phyloP scores from a whole-genome alignment of 2,888 invertebrate species.

The Meliscaeva auricollis region DNA sequence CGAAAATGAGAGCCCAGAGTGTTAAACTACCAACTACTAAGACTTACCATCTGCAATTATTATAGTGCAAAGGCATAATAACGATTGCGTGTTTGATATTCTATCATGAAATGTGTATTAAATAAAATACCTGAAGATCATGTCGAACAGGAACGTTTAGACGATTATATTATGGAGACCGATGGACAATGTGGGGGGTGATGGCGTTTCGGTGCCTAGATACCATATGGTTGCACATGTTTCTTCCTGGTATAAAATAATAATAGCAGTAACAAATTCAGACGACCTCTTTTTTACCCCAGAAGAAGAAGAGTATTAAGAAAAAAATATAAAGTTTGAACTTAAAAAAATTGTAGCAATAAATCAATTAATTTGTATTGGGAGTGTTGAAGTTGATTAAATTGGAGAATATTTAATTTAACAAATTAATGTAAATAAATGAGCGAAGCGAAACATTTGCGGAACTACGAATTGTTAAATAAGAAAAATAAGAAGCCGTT shows the following conservation, averaged over 20 bases:
- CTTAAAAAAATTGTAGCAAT: slow-evolving; percentile 1
- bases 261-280: neutral
- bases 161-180: slow-evolving; percentile 17
- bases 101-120: slow-evolving; percentile 33
- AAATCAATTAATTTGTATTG: neutral
- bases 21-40: slow-evolving; percentile 33
- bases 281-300: neutral
- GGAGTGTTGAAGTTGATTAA: neutral
- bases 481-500: no score
- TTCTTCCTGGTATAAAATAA: slow-evolving; percentile 62
- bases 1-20: slow-evolving; percentile 53
- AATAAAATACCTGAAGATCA: slow-evolving; percentile 55
- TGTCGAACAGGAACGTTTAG: slow-evolving; percentile 39
- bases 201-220: slow-evolving; percentile 62
- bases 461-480: neutral
- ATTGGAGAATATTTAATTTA: neutral
- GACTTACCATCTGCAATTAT: neutral
- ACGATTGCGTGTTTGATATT: slow-evolving; percentile 63
- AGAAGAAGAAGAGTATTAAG: slow-evolving; percentile 37
- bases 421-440: neutral
- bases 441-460: neutral
- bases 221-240: slow-evolving; percentile 65
- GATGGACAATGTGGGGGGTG: neutral
- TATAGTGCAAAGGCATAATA: slow-evolving; percentile 43
- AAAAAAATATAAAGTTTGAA: slow-evolving; percentile 26